A percentile compares a stretch with the other conserved stretches of the same genome.
Conservation (phyloP, 2,797 vertebrate species). For the Phoebastria nigripes region DNA sequence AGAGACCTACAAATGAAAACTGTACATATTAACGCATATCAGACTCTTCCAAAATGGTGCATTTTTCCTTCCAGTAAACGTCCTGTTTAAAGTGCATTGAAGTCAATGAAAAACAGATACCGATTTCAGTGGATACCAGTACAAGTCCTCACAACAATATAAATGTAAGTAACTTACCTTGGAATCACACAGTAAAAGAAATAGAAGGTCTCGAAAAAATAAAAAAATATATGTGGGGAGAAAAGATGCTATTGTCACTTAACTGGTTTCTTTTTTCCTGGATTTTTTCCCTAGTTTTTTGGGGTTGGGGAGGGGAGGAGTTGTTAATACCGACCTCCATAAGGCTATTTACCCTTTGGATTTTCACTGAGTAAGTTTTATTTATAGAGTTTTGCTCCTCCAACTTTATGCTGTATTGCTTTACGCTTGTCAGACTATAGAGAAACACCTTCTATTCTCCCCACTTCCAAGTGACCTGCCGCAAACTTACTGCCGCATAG, state of each 20-base stretch:
- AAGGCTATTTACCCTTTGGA: not conserved
- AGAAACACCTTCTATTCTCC: not conserved
- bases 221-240: not conserved
- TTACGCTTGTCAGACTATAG: not conserved
- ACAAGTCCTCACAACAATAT: not conserved
- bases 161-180: not conserved
- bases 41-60: not conserved
- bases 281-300: not conserved
- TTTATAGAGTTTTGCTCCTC: not conserved
- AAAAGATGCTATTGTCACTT: not conserved
- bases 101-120: not conserved
- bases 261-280: not conserved
- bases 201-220: not conserved
- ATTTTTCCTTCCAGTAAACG: not conserved
- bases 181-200: not conserved
- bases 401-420: not conserved
- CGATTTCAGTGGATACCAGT: not conserved
- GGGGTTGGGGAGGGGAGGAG: fast-evolving
- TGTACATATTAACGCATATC: not conserved
- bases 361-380: not conserved
- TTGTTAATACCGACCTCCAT: not conserved
- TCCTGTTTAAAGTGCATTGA: not conserved
- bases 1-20: not conserved
- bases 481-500: not conserved
- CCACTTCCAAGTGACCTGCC: not conserved